phyloP scores from a whole-genome alignment of 2,113 vertebrate genomes.

The Rousettus leschenaultii region DNA sequence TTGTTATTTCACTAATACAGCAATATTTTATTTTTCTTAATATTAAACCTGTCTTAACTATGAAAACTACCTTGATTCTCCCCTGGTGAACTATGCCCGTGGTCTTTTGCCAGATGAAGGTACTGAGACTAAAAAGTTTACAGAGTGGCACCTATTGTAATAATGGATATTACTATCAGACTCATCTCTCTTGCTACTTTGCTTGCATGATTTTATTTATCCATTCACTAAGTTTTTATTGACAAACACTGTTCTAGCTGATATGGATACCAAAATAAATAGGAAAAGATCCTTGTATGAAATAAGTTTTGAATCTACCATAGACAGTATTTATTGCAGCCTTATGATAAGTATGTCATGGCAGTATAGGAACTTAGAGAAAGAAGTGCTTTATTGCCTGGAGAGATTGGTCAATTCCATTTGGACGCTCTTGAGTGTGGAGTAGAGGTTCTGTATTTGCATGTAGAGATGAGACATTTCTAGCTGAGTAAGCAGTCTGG shows the following conservation, averaged over 20 bases:
- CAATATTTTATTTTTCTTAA: not conserved
- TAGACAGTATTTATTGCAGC: not conserved
- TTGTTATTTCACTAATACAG: not conserved
- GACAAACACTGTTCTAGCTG: not conserved
- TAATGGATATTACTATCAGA: fast-evolving
- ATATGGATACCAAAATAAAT: not conserved
- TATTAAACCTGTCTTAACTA: not conserved
- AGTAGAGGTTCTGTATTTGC: not conserved
- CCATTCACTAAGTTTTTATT: not conserved
- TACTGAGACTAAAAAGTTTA: not conserved
- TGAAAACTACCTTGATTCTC: not conserved
- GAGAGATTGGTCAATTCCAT: not conserved
- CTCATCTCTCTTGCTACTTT: not conserved
- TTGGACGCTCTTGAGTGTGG: not conserved
- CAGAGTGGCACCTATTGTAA: fast-evolving
- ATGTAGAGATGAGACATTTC: not conserved
- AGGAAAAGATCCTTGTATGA: not conserved
- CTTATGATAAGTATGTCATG: fast-evolving
- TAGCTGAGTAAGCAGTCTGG: not conserved
- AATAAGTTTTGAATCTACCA: not conserved
- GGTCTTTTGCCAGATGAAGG: not conserved
- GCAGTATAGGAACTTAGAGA: not conserved
- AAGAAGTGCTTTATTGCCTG: not conserved
- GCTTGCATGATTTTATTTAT: not conserved
- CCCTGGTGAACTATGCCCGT: not conserved